phyloP scores from a whole-genome alignment of 35 echinoderm and acorn worm genomes.

The Apostichopus parvimensis region DNA sequence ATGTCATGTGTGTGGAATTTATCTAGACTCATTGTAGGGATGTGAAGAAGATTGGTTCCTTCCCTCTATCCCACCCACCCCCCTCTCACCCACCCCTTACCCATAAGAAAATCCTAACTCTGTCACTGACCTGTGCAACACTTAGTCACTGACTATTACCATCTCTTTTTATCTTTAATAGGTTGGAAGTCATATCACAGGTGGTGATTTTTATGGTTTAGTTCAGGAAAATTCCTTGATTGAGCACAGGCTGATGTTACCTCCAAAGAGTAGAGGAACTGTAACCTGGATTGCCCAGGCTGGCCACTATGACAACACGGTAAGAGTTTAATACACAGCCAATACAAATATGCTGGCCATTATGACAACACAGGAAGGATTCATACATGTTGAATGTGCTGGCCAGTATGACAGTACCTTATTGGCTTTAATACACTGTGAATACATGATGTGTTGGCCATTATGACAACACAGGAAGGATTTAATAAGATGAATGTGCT shows the following conservation, averaged over 20 bases:
- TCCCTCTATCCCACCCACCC: no score
- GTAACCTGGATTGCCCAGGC: slow-evolving; percentile 87
- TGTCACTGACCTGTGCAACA: no score
- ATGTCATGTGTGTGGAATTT: no score
- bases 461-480: neutral
- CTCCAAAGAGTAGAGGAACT: slow-evolving; percentile 83
- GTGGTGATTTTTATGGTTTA: slow-evolving; percentile 93
- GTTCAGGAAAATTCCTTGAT: slow-evolving; percentile 95
- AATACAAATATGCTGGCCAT: neutral
- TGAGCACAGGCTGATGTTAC: slow-evolving; percentile 92
- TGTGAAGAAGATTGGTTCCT: no score
- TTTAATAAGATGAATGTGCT: neutral
- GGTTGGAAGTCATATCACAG: slow-evolving; percentile 97
- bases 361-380: neutral
- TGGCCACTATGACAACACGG: slow-evolving; percentile 70
- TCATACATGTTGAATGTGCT: neutral
- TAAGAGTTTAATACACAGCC: slow-evolving; percentile 39
- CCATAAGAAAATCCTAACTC: no score
- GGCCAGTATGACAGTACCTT: neutral
- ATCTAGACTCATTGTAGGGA: no score
- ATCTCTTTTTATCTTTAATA: slow-evolving; percentile 46
- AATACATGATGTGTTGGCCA: neutral
- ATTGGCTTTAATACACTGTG: neutral
- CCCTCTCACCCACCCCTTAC: neutral
- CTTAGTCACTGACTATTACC: no score